Percentiles rank a stretch among this genome's conserved stretches.
Evolutionary conservation across 2,888 invertebrate genomes (phyloP).

Genomic region (Piscicola geometra): DNA sequence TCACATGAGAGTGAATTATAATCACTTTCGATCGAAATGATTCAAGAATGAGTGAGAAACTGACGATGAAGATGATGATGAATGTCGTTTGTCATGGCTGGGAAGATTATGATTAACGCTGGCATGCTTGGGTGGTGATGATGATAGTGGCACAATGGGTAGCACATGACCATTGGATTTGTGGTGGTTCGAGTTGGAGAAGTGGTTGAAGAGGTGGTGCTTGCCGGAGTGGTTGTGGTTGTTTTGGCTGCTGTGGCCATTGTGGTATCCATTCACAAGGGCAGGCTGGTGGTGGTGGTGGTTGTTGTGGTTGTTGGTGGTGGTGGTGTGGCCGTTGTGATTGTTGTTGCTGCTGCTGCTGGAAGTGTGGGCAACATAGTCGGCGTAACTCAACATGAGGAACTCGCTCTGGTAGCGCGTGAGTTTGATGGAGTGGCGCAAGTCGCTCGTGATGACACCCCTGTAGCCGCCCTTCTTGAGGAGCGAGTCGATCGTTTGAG

Average conservation of each 20-base stretch:
- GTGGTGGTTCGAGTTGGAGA: conserved; percentile 8
- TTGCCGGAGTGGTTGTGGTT: background rate
- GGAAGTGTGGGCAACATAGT: conserved; percentile 46
- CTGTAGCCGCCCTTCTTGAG: conserved; percentile 95
- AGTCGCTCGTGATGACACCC: conserved; percentile 60
- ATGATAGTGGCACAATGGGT: conserved; percentile 24
- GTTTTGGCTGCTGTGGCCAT: background rate
- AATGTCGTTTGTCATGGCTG: background rate
- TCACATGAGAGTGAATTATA: too few relatives aligned
- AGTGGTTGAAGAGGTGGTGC: conserved; percentile 11
- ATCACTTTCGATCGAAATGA: conserved; percentile 7
- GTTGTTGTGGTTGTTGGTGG: background rate
- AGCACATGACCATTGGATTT: conserved; percentile 27
- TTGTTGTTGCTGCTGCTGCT: background rate
- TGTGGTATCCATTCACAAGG: background rate
- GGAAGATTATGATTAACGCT: background rate
- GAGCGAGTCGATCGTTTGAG: conserved; percentile 94
- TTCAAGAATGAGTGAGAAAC: background rate
- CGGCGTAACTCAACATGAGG: conserved; percentile 61
- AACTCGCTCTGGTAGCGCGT: conserved; percentile 95
- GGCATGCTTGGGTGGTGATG: conserved; percentile 29
- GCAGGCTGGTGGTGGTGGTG: background rate
- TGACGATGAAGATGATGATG: background rate
- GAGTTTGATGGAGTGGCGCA: conserved; percentile 79
- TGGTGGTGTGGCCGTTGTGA: background rate